Percentiles rank a stretch among this genome's conserved stretches.
Evolutionary conservation across 2,113 vertebrate genomes (phyloP).

Genomic region (Oncorhynchus masou): DNA sequence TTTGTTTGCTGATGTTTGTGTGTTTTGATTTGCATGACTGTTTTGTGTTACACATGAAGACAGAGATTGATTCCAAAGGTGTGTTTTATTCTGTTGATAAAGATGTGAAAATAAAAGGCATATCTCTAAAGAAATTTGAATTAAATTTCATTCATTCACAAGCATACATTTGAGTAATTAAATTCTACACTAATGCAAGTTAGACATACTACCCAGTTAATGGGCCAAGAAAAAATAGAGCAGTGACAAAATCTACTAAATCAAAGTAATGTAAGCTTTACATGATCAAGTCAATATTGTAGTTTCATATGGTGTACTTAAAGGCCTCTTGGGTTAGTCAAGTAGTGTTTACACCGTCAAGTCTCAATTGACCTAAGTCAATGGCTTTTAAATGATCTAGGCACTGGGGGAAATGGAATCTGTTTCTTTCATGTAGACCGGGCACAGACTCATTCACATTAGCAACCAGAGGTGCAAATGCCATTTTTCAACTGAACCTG

Average conservation of each 20-base stretch:
- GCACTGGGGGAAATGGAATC: too few relatives aligned
- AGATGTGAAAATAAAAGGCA: slow-evolving; percentile 16
- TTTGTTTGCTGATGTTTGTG: background rate
- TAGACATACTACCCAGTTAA: slow-evolving; percentile 7
- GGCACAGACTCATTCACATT: too few relatives aligned
- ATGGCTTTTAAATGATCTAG: too few relatives aligned
- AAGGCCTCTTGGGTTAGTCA: slow-evolving; percentile 52
- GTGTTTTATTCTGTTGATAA: slow-evolving; percentile 12
- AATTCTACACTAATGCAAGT: background rate
- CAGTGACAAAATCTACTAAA: slow-evolving; percentile 16
- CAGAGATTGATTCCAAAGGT: slow-evolving; percentile 18
- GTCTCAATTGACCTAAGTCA: too few relatives aligned
- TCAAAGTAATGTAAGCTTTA: slow-evolving; percentile 22
- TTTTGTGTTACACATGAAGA: slow-evolving; percentile 16
- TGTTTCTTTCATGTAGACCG: too few relatives aligned
- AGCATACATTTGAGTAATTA: background rate
- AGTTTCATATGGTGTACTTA: slow-evolving; percentile 49
- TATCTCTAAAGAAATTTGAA: slow-evolving; percentile 8
- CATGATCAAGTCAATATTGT: slow-evolving; percentile 50
- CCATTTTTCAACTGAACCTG: too few relatives aligned
- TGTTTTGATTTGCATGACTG: slow-evolving; percentile 1
- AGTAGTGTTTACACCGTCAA: too few relatives aligned
- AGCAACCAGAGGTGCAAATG: too few relatives aligned
- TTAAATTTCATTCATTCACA: slow-evolving; percentile 22
- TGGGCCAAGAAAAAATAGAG: background rate